Conservation (phyloP, 2,888 invertebrate genomes). For the Anodontia alba region DNA sequence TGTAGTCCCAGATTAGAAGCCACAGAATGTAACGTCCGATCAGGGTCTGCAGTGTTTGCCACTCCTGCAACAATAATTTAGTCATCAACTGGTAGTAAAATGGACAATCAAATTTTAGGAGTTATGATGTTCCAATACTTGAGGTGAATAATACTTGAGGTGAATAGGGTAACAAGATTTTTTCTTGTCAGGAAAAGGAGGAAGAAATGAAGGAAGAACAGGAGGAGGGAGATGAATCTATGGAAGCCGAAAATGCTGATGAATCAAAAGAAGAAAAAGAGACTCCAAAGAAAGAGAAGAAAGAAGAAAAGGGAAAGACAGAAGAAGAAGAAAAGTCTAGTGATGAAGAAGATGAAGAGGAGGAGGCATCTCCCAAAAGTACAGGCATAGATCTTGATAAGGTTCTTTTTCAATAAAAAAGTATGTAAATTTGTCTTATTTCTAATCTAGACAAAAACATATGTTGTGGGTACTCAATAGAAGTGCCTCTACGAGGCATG, state of each 20-base stretch:
- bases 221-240: background rate
- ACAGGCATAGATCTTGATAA: conserved; percentile 1
- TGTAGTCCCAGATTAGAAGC: no score
- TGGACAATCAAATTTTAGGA: no score
- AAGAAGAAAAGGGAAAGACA: conserved; percentile 21
- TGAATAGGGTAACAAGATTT: no score
- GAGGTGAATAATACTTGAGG: no score
- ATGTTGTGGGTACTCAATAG: no score
- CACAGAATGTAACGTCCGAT: no score
- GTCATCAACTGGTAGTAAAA: no score
- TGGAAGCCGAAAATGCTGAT: background rate
- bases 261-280: conserved; percentile 9
- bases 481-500: no score
- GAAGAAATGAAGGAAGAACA: conserved; percentile 17
- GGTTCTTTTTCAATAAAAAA: background rate
- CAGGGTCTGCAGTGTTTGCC: no score
- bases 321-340: conserved; percentile 38
- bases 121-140: no score
- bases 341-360: conserved; percentile 60
- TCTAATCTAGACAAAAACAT: background rate
- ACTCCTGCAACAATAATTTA: no score
- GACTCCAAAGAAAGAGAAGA: conserved; percentile 19
- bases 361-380: conserved; percentile 65
- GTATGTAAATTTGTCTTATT: background rate
- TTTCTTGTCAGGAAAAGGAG: background rate